Base-by-base conservation (phyloP, 2,797 vertebrate species). In the Pseudopleuronectes americanus region DNA sequence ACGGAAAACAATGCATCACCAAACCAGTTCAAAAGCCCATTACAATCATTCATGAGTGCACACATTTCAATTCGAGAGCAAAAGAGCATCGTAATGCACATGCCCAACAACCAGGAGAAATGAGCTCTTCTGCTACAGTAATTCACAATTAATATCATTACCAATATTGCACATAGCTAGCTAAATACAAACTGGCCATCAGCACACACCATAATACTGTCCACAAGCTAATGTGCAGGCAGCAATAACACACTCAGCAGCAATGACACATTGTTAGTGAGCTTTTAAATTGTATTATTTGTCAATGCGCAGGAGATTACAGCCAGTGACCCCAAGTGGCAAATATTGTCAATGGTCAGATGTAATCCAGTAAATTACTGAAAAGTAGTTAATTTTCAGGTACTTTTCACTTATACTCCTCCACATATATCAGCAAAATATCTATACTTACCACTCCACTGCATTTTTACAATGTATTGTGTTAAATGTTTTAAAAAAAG, bases 111-210 rank as follows among this genome's bases (percentile, higher is more conserved):
- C 41, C 52, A 43, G n/a, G 38, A 12, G 33, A 41, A 52, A 55
- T 6, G 6, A 33, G 31, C 4, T 49, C 14, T 12, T 28, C 22
- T 8, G 23, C 28, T 21, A 49, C 13, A 49, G 23, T 23, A 22
- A 38, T 23, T 38, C 55, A 68, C 55, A 43, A 52, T 43, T 21
- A 52, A 48, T 52, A 60, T 21, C 24, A 26, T 17, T 41, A 23
- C 12, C 33, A 48, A 36, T 38, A 33, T 36, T 60, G 49, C 48
- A 45, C 56, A 51, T 14, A 52, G 22, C 4, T 8, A n/a, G 21
- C n/a, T 31, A 16, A 17, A 38, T 1, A 54, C 31, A 45, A 45
- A 19, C 14, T 45, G 43, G 43, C 21, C 51, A 31, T 4, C 13
- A 21, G 16, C 26, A 22, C 43, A 45, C 43, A n/a, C 14, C 54